Conservation (phyloP, 2,888 invertebrate species). For the Dorcus hopei region DNA sequence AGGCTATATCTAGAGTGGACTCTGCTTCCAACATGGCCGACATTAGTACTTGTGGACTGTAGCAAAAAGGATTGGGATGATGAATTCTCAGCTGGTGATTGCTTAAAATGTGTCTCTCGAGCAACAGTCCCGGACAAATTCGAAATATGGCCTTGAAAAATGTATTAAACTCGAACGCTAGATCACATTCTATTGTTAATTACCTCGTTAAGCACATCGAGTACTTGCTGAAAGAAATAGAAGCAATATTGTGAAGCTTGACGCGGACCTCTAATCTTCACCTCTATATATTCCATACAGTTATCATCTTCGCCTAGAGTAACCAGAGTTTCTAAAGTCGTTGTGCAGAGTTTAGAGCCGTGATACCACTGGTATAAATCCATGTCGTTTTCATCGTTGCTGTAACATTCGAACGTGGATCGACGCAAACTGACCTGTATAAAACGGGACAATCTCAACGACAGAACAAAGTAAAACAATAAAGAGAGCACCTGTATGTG, state of each 20-base stretch:
- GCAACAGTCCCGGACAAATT: constrained; percentile 64
- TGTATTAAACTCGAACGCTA: neutral
- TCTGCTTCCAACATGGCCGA: constrained; percentile 46
- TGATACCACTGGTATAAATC: constrained; percentile 72
- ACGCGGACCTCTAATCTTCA: constrained; percentile 64
- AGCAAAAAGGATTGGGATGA: constrained; percentile 43
- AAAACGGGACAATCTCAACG: neutral
- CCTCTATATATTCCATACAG: constrained; percentile 56
- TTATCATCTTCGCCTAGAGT: constrained; percentile 56
- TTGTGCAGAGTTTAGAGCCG: constrained; percentile 68
- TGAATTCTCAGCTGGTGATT: constrained; percentile 55
- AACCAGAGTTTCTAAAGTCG: constrained; percentile 65
- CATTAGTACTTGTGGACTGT: constrained; percentile 45
- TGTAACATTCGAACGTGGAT: constrained; percentile 36
- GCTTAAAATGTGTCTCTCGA: constrained; percentile 66
- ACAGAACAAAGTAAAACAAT: no score
- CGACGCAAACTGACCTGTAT: constrained; percentile 40
- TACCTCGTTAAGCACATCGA: constrained; percentile 61
- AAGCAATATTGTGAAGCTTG: constrained; percentile 59
- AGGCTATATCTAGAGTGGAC: constrained; percentile 46
- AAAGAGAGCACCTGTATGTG: constrained; percentile 55
- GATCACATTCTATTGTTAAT: constrained; percentile 3
- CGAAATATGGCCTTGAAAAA: constrained; percentile 55
- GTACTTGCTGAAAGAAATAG: constrained; percentile 66
- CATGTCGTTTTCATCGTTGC: constrained; percentile 55